Evolutionary conservation across 1,140 invertebrate species (phyloP), one percentile per base, ranked within the genome.

Genomic region (Megalonaias nervosa): DNA sequence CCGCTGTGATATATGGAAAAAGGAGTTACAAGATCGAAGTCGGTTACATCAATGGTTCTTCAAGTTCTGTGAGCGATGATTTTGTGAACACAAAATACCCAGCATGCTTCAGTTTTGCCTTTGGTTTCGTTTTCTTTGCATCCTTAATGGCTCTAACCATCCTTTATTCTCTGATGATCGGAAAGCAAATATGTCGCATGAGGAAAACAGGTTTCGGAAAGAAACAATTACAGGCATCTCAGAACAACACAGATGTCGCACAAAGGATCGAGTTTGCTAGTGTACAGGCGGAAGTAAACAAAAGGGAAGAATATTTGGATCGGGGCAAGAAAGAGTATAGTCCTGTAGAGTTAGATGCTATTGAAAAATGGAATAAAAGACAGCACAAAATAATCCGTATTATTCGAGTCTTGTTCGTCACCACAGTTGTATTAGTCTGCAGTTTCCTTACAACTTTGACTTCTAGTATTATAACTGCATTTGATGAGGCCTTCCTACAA

Each of bases 141-240:
- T 62, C 59, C 23, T 66, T 76, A 12, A 60, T 65, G 2, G 55
- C 67, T 13, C 56, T 76, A 17, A 26, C 64, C 1, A 56, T 71
- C 26, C 21, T 76, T 48, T 76, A 76, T 48, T 14, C 67, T 19
- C 59, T n/a, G n/a, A n/a, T 76, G 48, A 76, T 76, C n/a, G n/a
- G n/a, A 21, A 60, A 62, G 5, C 26, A 68, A 15, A 71, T 38
- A 65, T 56, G 70, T 23, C 66, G 67, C 58, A 76, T 55, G 14
- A 76, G 68, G 31, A n/a, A 68, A 76, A 19, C 67, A 65, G 23
- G 70, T 76, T 21, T 38, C 71, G 57, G 31, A 76, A 31, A 60
- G 67, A 23, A 76, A 71, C 59, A 70, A 57, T 59, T 65, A 48
- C 31, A 71, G 57, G 75, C 31, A 71, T n/a, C 11, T 76, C 75